Evolutionary conservation across 2,888 invertebrate genomes (phyloP).

Genomic region (Nomada fabriciana): DNA sequence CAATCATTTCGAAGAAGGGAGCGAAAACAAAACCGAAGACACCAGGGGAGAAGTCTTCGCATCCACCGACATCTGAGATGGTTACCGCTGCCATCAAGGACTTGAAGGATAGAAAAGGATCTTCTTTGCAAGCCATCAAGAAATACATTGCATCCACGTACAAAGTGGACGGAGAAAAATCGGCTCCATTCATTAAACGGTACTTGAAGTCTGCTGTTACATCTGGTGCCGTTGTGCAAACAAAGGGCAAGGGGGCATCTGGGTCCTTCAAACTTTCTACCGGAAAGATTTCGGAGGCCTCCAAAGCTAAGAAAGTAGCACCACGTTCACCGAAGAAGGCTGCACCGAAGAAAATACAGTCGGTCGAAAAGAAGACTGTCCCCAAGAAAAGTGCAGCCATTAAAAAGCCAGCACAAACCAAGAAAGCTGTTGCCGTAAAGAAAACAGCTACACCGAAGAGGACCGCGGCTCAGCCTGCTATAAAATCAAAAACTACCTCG

Average conservation of each 20-base stretch:
- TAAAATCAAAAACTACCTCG: constrained; percentile 43
- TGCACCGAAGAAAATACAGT: constrained; percentile 20
- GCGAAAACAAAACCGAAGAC: constrained; percentile 56
- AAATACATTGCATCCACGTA: constrained; percentile 87
- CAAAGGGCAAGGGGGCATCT: constrained; percentile 86
- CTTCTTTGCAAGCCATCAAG: constrained; percentile 87
- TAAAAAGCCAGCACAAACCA: constrained; percentile 54
- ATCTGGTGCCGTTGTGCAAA: constrained; percentile 85
- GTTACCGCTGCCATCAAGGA: constrained; percentile 86
- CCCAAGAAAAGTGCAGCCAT: no score
- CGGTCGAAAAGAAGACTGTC: constrained; percentile 29
- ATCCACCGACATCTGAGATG: constrained; percentile 86
- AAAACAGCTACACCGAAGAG: constrained; percentile 42
- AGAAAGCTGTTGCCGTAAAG: constrained; percentile 64
- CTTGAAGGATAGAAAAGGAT: constrained; percentile 87
- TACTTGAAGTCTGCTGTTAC: constrained; percentile 86
- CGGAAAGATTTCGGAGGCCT: constrained; percentile 38
- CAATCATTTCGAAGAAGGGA: constrained; percentile 53
- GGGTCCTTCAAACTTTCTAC: constrained; percentile 85
- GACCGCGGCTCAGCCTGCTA: constrained; percentile 39
- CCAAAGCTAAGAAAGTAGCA: constrained; percentile 34
- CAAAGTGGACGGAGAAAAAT: constrained; percentile 87
- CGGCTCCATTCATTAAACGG: constrained; percentile 87
- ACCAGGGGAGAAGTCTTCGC: constrained; percentile 81
- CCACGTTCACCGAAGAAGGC: constrained; percentile 8